These are phyloP conservation scores for Clepsis dumicolana DNA, from an alignment of 2,888 invertebrate genomes.

Conservation along the genomic window DNA sequence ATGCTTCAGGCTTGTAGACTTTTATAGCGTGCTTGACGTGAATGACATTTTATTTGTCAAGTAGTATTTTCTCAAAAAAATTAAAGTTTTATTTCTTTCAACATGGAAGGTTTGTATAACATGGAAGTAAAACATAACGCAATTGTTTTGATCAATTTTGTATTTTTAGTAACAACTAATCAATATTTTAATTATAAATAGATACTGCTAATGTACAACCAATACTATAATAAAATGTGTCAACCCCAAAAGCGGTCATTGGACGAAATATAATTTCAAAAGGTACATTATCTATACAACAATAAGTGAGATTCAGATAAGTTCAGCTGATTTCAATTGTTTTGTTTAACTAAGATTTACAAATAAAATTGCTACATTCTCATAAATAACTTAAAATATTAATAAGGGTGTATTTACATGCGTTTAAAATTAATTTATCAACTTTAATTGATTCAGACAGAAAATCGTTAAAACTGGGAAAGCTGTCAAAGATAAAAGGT, in stretches of 20 bases:
- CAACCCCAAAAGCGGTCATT: constrained; percentile 72
- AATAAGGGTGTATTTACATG: constrained; percentile 78
- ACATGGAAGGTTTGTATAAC: background rate
- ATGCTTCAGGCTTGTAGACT: too few species aligned
- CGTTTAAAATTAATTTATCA: constrained; percentile 60
- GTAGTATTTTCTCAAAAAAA: background rate
- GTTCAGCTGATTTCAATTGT: constrained; percentile 83
- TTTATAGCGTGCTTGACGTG: too few species aligned
- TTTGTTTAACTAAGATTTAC: constrained; percentile 70
- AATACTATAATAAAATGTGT: constrained; percentile 72
- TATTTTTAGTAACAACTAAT: constrained; percentile 86
- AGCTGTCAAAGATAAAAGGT: constrained; percentile 72
- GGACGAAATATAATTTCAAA: constrained; percentile 81
- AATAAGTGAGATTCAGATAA: constrained; percentile 82
- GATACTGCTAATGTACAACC: constrained; percentile 82
- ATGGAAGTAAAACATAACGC: constrained; percentile 50
- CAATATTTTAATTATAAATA: constrained; percentile 84
- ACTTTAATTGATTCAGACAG: constrained; percentile 58
- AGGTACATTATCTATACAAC: constrained; percentile 75
- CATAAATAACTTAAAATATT: constrained; percentile 83
- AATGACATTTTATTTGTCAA: too few species aligned
- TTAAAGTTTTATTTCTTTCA: background rate
- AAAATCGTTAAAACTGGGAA: constrained; percentile 59
- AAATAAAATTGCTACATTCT: constrained; percentile 77
- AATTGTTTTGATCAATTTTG: constrained; percentile 78